phyloP scores from a whole-genome alignment of 2,888 invertebrate species.

The Emmelina monodactyla region DNA sequence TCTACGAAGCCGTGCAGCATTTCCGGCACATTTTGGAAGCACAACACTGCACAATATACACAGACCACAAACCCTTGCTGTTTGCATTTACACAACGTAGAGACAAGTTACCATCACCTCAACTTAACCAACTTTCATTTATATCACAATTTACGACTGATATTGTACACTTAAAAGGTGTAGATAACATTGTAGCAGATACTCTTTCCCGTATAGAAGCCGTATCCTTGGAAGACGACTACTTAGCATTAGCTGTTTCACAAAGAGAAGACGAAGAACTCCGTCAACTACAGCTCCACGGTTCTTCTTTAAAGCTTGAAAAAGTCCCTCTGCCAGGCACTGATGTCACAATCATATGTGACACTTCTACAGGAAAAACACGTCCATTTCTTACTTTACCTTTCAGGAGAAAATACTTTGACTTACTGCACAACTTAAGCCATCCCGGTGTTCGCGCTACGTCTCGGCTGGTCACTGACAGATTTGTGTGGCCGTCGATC shows the following conservation, averaged over 20 bases:
- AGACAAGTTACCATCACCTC: conserved; percentile 16
- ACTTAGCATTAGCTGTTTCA: conserved; percentile 7
- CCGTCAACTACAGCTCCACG: background rate
- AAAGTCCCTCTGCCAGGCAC: conserved; percentile 12
- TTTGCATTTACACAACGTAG: conserved; percentile 14
- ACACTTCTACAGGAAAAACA: conserved; percentile 10
- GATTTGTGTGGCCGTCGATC: conserved; percentile 30
- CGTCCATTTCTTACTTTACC: conserved; percentile 13
- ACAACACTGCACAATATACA: conserved; percentile 12
- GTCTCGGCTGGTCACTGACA: conserved; percentile 19
- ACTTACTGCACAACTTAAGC: conserved; percentile 12
- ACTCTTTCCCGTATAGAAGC: conserved; percentile 18
- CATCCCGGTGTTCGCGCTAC: conserved; percentile 15
- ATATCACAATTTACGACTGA: conserved; percentile 20
- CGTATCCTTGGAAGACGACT: conserved; percentile 10
- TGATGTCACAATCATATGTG: conserved; percentile 9
- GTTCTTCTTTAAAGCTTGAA: conserved; percentile 9
- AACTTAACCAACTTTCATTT: conserved; percentile 17
- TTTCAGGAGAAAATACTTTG: conserved; percentile 9
- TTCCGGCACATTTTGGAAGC: conserved; percentile 1
- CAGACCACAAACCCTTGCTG: conserved; percentile 15
- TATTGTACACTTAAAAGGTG: conserved; percentile 15
- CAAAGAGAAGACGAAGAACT: conserved; percentile 15
- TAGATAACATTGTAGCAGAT: conserved; percentile 19
- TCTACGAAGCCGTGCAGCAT: background rate